Conservation (phyloP, 2,113 vertebrate genomes). For the Sigmodon hispidus region DNA sequence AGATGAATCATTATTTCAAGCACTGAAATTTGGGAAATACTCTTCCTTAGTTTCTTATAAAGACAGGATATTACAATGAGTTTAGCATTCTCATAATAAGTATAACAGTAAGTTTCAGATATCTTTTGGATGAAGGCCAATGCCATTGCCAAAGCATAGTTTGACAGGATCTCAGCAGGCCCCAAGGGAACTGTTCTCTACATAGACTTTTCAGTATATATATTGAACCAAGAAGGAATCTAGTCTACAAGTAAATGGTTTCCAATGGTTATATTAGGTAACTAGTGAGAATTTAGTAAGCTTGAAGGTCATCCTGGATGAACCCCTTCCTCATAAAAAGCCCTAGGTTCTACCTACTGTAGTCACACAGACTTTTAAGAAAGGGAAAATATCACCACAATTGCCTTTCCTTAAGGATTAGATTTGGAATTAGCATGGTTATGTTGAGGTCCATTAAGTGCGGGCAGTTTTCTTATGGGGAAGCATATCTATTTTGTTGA, state of each 20-base stretch:
- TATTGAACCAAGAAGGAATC: not conserved
- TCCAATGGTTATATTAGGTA: not conserved
- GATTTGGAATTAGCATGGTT: not conserved
- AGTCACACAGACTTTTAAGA: not conserved
- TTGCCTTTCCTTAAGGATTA: not conserved
- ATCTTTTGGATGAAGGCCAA: not conserved
- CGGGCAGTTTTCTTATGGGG: not conserved
- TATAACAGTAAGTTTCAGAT: constrained; percentile 13
- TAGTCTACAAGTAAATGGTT: not conserved
- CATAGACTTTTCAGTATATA: not conserved
- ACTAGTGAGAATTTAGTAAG: not conserved
- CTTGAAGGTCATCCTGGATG: not conserved
- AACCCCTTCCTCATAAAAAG: not conserved
- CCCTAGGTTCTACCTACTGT: not conserved
- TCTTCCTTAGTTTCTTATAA: not conserved
- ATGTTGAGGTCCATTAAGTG: not conserved
- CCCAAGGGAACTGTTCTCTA: not conserved
- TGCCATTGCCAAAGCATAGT: not conserved
- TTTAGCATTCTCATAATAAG: not conserved
- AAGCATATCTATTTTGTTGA: not conserved
- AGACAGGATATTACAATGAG: not conserved
- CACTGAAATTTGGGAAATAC: not conserved
- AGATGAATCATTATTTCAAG: not conserved
- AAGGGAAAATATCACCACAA: not conserved
- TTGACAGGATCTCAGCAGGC: not conserved